These are phyloP conservation scores for Coptodon rendalli DNA, from an alignment of 2,113 vertebrate genomes.

Conservation along the genomic window DNA sequence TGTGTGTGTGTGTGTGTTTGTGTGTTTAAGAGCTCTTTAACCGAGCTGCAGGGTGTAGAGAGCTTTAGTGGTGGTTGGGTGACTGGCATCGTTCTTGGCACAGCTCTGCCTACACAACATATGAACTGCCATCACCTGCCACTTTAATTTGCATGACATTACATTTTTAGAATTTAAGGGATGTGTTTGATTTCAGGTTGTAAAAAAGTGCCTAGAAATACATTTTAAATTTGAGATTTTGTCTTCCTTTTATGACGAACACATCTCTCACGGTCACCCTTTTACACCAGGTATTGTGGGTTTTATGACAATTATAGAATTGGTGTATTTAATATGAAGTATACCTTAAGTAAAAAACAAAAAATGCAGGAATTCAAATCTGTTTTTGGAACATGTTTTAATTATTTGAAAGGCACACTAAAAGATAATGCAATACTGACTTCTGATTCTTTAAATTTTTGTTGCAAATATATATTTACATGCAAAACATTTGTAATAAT, in stretches of 20 bases:
- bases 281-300: neutral
- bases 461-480: neutral
- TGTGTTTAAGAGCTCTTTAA: neutral
- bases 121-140: neutral
- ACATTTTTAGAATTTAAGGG: neutral
- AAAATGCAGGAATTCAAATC: neutral
- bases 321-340: neutral
- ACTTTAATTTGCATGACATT: neutral
- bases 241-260: neutral
- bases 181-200: neutral
- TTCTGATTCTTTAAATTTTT: neutral
- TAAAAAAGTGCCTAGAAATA: neutral
- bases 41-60: neutral
- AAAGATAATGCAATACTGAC: neutral
- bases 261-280: fast-evolving
- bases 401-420: neutral
- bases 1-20: no score
- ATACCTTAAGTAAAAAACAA: neutral
- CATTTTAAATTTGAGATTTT: neutral
- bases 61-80: neutral
- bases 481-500: neutral
- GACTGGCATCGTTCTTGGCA: neutral
- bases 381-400: neutral
- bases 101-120: neutral
- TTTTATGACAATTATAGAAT: neutral